Base-by-base conservation (phyloP, 2,888 invertebrate species). In the Drosophila austrosaltans region DNA sequence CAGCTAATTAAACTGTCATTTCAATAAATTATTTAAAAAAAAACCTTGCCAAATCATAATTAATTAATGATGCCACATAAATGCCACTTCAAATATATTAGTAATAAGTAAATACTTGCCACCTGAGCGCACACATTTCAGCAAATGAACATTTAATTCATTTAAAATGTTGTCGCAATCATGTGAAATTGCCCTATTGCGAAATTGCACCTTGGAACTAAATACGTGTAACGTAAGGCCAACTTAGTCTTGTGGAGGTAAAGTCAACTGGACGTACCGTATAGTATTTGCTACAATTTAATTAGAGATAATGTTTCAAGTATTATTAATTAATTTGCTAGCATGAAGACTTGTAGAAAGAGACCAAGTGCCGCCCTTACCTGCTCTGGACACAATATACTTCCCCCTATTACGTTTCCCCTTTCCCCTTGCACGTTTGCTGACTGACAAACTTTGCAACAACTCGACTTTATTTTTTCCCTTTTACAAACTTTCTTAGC, bases 321-420 rank as follows among this genome's bases (percentile, higher is more conserved):
- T 70, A 71, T 82, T 82, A 80, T 82, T 80, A 82, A 80, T 80
- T 82, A 80, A 82, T 78, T 80, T 80, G 70, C 39, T 66, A 65
- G 63, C 62, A 80, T 66, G 62, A 65, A 64, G 64, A 59, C 62
- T 22, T 48, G 25, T 48, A 6, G 28, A 57, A 63, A 32, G 12
- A 39, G 20, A 42, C 30, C 42, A 25, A 48, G 10, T 48, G 22
- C 8, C 25, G 12, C 48, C 48, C 48, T 22, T 48, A 48, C 48
- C 48, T 48, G 48, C 22, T 4, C 12, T 48, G 25, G 10, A 25
- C 25, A 48, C 48, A 48, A 12, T 25, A 22, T 16, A 16, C 42
- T 7, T 3, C 3, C 3, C 48, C 28, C n/a, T 12, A 28, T 12
- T 7, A 6, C n/a, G 30, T 16, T 16, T 22, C 22, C 22, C 30